Evolutionary conservation across 2,113 vertebrate genomes (phyloP), one percentile per base, ranked within the genome.

Genomic region (Corvus hawaiiensis): DNA sequence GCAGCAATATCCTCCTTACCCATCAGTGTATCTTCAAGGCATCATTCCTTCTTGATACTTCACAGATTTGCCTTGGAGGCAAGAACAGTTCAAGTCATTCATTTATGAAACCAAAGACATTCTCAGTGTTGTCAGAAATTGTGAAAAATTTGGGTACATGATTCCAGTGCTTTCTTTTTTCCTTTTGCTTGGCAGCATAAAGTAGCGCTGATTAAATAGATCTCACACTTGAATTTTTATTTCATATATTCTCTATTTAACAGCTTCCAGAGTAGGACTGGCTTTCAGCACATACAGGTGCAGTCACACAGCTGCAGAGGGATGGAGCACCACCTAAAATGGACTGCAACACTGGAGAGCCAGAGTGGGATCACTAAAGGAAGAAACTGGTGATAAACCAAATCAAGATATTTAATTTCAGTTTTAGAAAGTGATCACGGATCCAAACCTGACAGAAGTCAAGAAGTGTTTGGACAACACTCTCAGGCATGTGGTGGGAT

Each of bases 61-160:
- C 75, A 67, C 52, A 77, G 63, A 81, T 81, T 90, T 92, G 33
- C 72, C 93, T 68, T 21, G 32, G 67, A 86, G 84, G 48, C 35
- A 90, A 71, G 39, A 90, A 77, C 24, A 67, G 35, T 48, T 93
- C 82, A 74, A 80, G 55, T 44, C 55, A 61, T 74, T 88, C 10
- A n/a, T 41, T 75, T 81, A 10, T 13, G 35, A 67, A 94, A 78
- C 32, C 56, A 93, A 89, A 91, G 43, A 44, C 28, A 39, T 67
- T 51, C 37, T 59, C 51, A 78, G 32, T 9, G 22, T n/a, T 91
- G 74, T 59, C 59, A 90, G 35, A 94, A 94, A 93, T 12, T 4
- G 51, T 58, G 75, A 86, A 93, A 83, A 82, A 55, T 27, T 27
- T 61, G 39, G 23, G 63, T 74, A 63, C 6, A 1, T n/a, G 1